A percentile compares a stretch with the other conserved stretches of the same genome.
Conservation (phyloP, 2,797 vertebrate genomes). For the Mastacembelus armatus region DNA sequence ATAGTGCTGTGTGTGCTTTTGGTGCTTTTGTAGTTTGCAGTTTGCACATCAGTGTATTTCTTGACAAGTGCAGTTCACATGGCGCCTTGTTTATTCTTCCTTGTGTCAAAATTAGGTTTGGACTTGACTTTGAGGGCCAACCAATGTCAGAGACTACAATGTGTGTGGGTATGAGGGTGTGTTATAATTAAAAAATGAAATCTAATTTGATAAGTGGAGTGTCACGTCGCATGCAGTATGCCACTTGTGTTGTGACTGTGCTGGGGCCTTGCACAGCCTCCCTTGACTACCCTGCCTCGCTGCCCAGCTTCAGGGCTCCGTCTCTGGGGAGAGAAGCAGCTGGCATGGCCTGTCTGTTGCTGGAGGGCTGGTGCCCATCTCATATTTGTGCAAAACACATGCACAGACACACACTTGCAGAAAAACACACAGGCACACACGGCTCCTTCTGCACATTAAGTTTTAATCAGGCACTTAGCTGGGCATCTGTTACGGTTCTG, state of each 20-base stretch:
- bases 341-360: constrained; percentile 78
- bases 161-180: not conserved
- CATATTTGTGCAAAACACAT: constrained; percentile 53
- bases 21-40: not conserved
- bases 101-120: constrained; percentile 27
- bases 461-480: constrained; percentile 87
- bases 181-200: constrained; percentile 61
- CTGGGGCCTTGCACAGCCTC: constrained; percentile 57
- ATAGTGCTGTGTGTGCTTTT: not conserved
- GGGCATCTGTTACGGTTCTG: constrained; percentile 85
- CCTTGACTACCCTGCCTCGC: constrained; percentile 63
- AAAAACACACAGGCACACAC: constrained; percentile 42
- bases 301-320: constrained; percentile 78
- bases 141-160: constrained; percentile 11
- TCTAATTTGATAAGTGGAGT: constrained; percentile 78
- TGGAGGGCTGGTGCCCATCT: constrained; percentile 79
- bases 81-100: not conserved
- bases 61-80: not conserved
- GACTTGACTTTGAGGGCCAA: constrained; percentile 16
- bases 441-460: constrained; percentile 82
- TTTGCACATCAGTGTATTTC: constrained; percentile 2
- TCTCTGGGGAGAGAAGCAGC: constrained; percentile 80
- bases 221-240: constrained; percentile 73
- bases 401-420: constrained; percentile 28
- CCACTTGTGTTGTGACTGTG: constrained; percentile 83